phyloP scores from a whole-genome alignment of 2,113 vertebrate genomes.

The Hyperoodon ampullatus region DNA sequence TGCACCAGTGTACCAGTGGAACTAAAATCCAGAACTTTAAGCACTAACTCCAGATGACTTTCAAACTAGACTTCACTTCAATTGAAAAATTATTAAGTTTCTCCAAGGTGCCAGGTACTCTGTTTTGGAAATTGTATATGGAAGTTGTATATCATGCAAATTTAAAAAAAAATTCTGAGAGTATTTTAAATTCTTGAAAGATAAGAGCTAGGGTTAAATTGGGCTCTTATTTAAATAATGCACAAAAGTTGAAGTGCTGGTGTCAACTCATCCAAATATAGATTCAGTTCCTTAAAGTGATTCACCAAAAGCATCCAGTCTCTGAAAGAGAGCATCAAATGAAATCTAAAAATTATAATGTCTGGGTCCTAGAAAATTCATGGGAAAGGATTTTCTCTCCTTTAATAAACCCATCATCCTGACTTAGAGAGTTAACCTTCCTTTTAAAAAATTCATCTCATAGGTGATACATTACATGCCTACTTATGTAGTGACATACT shows the following conservation, averaged over 20 bases:
- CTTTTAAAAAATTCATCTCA: slow-evolving; percentile 9
- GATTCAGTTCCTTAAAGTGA: neutral
- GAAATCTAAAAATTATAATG: slow-evolving; percentile 36
- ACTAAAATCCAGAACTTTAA: neutral
- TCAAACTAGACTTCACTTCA: neutral
- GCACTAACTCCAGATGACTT: neutral
- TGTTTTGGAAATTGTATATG: neutral
- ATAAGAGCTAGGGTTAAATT: neutral
- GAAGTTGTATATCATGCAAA: neutral
- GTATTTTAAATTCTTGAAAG: neutral
- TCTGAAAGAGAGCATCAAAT: neutral
- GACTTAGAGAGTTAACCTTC: slow-evolving; percentile 31
- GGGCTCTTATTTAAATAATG: neutral
- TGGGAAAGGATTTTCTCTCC: neutral
- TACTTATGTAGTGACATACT: neutral
- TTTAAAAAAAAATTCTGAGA: slow-evolving; percentile 19
- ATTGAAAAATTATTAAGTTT: neutral
- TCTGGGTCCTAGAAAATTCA: neutral
- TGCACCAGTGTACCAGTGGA: neutral
- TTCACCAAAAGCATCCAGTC: neutral
- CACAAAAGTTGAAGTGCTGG: neutral
- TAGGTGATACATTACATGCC: slow-evolving; percentile 49
- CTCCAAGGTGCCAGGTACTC: neutral
- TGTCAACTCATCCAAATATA: neutral
- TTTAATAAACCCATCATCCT: neutral